phyloP scores from a whole-genome alignment of 2,888 invertebrate species.

The Drosophila limbata region DNA sequence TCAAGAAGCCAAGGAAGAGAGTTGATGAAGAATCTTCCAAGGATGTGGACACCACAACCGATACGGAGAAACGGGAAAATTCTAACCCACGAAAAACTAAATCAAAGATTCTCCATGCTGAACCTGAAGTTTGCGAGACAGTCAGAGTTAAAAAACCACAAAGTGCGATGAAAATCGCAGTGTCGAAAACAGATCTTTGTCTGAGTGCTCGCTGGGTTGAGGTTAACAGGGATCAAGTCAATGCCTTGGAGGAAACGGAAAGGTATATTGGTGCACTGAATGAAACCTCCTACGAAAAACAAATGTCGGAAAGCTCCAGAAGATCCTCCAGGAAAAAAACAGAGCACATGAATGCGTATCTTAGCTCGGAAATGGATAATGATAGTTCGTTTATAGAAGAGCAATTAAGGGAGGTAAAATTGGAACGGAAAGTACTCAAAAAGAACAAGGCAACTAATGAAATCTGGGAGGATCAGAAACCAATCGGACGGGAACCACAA shows the following conservation, averaged over 20 bases:
- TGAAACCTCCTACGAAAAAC: constrained; percentile 4
- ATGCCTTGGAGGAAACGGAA: constrained; percentile 52
- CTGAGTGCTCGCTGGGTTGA: constrained; percentile 68
- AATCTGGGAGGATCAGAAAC: neutral
- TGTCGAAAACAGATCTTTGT: constrained; percentile 26
- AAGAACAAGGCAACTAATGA: neutral
- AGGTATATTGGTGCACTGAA: constrained; percentile 37
- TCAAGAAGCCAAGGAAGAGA: constrained; percentile 7
- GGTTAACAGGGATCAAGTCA: constrained; percentile 45
- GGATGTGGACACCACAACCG: constrained; percentile 10
- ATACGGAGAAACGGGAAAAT: constrained; percentile 12
- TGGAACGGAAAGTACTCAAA: neutral
- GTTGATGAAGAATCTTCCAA: neutral
- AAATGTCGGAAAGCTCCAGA: neutral
- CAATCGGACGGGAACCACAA: neutral
- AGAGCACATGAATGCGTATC: neutral
- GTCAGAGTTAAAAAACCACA: neutral
- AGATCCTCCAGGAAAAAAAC: constrained; percentile 1
- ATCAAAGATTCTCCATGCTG: neutral
- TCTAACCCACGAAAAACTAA: neutral
- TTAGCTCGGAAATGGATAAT: constrained; percentile 9
- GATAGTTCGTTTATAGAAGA: neutral
- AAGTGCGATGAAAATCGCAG: neutral
- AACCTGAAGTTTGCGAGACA: constrained; percentile 10
- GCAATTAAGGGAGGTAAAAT: neutral